Base-by-base conservation (phyloP, 2,113 vertebrate species). In the Passer montanus region DNA sequence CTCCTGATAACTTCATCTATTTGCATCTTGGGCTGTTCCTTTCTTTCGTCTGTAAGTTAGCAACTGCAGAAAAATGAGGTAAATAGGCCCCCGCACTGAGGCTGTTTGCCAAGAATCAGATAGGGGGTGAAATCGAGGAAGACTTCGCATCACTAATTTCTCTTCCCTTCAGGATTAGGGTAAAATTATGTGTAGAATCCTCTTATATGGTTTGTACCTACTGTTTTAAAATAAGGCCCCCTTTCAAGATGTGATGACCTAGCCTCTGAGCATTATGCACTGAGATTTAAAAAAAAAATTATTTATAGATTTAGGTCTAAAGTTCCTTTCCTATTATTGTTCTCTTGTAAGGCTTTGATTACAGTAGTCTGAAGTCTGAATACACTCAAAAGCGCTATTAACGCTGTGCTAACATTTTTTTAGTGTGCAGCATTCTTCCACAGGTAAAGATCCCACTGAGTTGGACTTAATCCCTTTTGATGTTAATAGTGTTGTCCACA, bases 381-480 rank as follows among this genome's bases (percentile, higher is more conserved):
- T 49, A 9, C 11, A 28, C 37, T 89, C 37, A n/a, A 37, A 90
- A 86, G 49, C 46, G 43, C 41, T 63, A 0, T 62, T 93, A 83
- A 24, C 13, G 4, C 37, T 49, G 22, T 44, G 43, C 37, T 72
- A 56, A 9, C 16, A 1, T 67, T 81, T 90, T 89, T 47, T 39
- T 47, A 23, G n/a, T 16, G 41, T 46, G 41, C 7, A 30, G 27
- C 10, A 1, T 76, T 88, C 59, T 69, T 86, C 50, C 39, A 8
- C 33, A 83, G 63, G 58, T 91, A 56, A 75, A 46, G 44, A 69
- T 74, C 21, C 55, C 26, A 12, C 55, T 59, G 72, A 53, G 43
- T 63, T 94, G 85, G 80, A 86, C 41, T 80, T 88, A 80, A 91
- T 93, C 50, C 12, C 46, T 80, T 79, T 58, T 89, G 81, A 75